Evolutionary conservation across 2,888 invertebrate genomes (phyloP).

Genomic region (Empis livida): DNA sequence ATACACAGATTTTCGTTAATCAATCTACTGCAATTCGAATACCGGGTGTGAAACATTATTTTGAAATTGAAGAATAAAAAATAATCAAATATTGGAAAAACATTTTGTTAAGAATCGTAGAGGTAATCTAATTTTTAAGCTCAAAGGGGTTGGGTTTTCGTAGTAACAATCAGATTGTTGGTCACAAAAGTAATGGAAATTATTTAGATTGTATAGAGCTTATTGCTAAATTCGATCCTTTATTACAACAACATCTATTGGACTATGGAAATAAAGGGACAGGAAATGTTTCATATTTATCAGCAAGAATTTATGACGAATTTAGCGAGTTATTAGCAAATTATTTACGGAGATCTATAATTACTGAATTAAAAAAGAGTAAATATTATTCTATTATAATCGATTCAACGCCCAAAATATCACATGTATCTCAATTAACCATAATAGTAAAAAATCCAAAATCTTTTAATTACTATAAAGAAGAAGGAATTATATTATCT

Average conservation of each 20-base stretch:
- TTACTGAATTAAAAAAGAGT: neutral
- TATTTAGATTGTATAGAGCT: slow-evolving; percentile 2
- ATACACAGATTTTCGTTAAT: neutral
- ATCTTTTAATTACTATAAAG: no score
- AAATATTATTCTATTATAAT: no score
- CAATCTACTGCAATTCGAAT: neutral
- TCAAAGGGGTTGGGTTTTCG: neutral
- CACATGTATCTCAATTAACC: neutral
- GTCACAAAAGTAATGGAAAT: slow-evolving; percentile 1
- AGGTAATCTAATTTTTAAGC: neutral
- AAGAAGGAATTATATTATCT: no score
- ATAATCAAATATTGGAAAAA: neutral
- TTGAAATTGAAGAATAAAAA: neutral
- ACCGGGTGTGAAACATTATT: neutral
- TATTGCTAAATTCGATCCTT: slow-evolving; percentile 3
- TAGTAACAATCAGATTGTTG: neutral
- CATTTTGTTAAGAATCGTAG: neutral
- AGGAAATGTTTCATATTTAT: neutral
- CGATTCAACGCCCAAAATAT: slow-evolving; percentile 1
- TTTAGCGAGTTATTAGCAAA: neutral
- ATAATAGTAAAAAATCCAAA: neutral
- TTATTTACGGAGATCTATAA: neutral
- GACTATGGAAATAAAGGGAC: slow-evolving; percentile 1
- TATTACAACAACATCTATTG: slow-evolving; percentile 2
- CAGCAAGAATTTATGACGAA: neutral